Conservation (phyloP, 2,888 invertebrate genomes). For the Plebejus melissa region DNA sequence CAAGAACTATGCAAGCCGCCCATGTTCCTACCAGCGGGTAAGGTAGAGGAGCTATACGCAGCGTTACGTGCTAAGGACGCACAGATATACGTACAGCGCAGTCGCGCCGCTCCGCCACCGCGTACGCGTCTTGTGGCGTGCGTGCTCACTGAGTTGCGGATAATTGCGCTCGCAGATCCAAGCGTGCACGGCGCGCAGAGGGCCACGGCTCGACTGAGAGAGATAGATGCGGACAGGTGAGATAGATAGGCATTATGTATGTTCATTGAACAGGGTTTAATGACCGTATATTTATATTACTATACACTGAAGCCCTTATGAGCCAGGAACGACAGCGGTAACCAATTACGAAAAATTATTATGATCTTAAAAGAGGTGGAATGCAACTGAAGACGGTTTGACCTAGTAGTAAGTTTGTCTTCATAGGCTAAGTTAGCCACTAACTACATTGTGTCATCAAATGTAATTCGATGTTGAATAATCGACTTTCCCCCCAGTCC, state of each 20-base stretch:
- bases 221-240: constrained; percentile 90
- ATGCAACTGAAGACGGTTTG: no score
- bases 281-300: no score
- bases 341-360: no score
- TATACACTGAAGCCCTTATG: no score
- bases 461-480: not conserved
- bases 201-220: constrained; percentile 84
- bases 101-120: constrained; percentile 81
- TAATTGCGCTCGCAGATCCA: constrained; percentile 90
- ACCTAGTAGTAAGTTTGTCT: no score
- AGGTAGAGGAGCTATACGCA: constrained; percentile 93
- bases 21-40: constrained; percentile 89
- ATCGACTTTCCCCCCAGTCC: constrained; percentile 76
- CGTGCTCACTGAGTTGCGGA: constrained; percentile 83
- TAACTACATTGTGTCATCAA: no score
- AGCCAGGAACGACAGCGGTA: no score
- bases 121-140: constrained; percentile 89
- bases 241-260: no score
- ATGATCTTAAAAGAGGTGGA: no score
- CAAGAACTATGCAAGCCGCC: constrained; percentile 89
- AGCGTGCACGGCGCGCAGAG: constrained; percentile 89
- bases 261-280: no score
- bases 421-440: no score
- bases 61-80: constrained; percentile 94
- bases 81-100: constrained; percentile 94